Evolutionary conservation across 2,888 invertebrate genomes (phyloP), one percentile per base, ranked within the genome.

Genomic region (Limulus polyphemus): DNA sequence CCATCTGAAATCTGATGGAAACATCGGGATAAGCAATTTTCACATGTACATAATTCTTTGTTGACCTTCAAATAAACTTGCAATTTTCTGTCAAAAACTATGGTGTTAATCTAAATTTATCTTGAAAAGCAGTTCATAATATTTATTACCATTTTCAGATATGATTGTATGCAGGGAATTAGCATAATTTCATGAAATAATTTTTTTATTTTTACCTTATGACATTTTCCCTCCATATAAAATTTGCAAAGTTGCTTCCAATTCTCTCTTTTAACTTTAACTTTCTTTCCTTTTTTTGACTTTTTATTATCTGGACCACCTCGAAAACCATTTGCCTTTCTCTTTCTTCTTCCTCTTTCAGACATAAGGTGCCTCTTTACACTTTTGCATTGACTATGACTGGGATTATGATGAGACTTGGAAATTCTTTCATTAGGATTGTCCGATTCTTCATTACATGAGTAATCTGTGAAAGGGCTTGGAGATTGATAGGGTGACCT

Each of bases 141-240:
- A 14, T 47, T 47, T 50, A 50, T 49, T 10, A 11, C 12, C 47
- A 14, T 11, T 47, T n/a, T 56, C 47, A 48, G 47, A 10, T 56
- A 13, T 13, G 13, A 47, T 46, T 56, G 10, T 47, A 10, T 47
- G 2, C 11, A 56, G 10, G 12, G 16, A 32, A 14, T 14, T 46
- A 11, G 46, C 11, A 46, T 2, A 50, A 1, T 17, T n/a, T n/a
- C n/a, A n/a, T n/a, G n/a, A n/a, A 52, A 57, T 13, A 52, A 51
- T 1, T 50, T 46, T 16, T 49, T 48, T n/a, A n/a, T n/a, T n/a
- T 67, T 58, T 67, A 77, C 78, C 74, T 78, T 78, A 47, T 73
- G 71, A 75, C 92, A 92, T 77, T 90, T 90, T 62, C 91, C 92
- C 78, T 90, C 90, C 82, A 90, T 83, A 75, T 83, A 90, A 78